Base-by-base conservation (phyloP, 2,888 invertebrate genomes). In the Tipula lateralis region DNA sequence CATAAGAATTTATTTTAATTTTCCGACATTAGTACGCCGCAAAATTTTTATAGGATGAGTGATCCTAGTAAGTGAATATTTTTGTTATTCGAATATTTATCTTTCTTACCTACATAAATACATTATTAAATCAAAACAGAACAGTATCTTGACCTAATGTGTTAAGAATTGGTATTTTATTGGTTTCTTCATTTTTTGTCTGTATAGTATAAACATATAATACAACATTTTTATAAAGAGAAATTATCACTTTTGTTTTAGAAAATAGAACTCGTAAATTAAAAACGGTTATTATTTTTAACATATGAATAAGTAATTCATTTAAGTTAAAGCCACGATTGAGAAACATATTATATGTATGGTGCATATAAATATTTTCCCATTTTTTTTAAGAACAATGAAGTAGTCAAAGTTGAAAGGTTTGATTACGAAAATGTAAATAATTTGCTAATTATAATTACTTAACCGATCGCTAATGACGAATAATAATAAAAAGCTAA, bases 221-320 rank as follows among this genome's bases (percentile, higher is more conserved):
- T 16, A 50, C 39, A 50, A 50, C 36, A 50, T 50, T 50, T 16
- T 16, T 50, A 50, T 16, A 50, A 50, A 50, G 44, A 50, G 44
- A 50, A 50, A 50, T 50, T 50, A 50, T 50, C 3, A 50, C 16
- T 3, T 44, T 9, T 66, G 66, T 7, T 24, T 66, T 24, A 66
- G 66, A 66, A 66, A 66, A 66, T 66, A 66, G 19, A 66, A 66
- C 66, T 66, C 66, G 24, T 66, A 66, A 66, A 66, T 66, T 66
- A 66, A 66, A 66, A 66, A 66, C 66, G 66, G 66, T 66, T 66
- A 66, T 24, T 24, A 66, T 66, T 24, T 24, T 66, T 66, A 66
- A 24, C 24, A 66, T 24, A 66, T 66, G 24, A 66, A 66, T 24
- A 24, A 24, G 4, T 66, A 24, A 24, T 24, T 66, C 66, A 66